Conservation (phyloP, 1,140 invertebrate species). For the Antheraea mylitta region DNA sequence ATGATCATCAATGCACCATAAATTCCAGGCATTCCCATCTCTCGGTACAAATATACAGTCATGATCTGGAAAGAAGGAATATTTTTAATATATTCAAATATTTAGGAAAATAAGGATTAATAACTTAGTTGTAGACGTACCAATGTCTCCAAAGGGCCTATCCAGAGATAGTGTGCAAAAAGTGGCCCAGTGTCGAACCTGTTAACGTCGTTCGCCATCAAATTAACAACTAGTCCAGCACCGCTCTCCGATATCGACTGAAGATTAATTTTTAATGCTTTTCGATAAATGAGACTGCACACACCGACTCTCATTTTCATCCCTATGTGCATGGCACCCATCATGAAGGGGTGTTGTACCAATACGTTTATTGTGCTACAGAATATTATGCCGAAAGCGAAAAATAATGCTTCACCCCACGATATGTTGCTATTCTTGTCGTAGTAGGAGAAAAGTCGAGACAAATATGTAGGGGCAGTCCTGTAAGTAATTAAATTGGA, state of each 20-base stretch:
- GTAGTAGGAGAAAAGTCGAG: conserved; percentile 79
- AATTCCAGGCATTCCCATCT: conserved; percentile 60
- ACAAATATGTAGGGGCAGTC: conserved; percentile 45
- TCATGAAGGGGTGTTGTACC: conserved; percentile 86
- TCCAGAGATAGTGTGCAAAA: conserved; percentile 76
- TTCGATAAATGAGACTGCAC: conserved; percentile 87
- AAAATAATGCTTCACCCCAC: conserved; percentile 80
- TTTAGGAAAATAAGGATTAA: no score
- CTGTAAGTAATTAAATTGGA: conserved; percentile 29
- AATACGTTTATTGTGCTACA: conserved; percentile 82
- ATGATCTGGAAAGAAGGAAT: conserved; percentile 40
- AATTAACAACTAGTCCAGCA: conserved; percentile 85
- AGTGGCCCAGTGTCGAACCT: conserved; percentile 78
- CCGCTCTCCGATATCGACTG: conserved; percentile 83
- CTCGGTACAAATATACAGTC: conserved; percentile 59
- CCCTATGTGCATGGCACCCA: conserved; percentile 83
- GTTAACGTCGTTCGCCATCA: conserved; percentile 87
- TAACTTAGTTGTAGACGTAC: conserved; percentile 54
- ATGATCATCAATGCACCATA: conserved; percentile 54
- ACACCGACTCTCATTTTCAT: conserved; percentile 87
- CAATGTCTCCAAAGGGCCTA: conserved; percentile 81
- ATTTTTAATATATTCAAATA: no score
- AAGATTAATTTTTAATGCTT: conserved; percentile 82
- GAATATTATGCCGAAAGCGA: conserved; percentile 81
- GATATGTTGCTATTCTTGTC: conserved; percentile 59